Evolutionary conservation across 2,113 vertebrate species (phyloP).

Genomic region (Phasianus colchicus): DNA sequence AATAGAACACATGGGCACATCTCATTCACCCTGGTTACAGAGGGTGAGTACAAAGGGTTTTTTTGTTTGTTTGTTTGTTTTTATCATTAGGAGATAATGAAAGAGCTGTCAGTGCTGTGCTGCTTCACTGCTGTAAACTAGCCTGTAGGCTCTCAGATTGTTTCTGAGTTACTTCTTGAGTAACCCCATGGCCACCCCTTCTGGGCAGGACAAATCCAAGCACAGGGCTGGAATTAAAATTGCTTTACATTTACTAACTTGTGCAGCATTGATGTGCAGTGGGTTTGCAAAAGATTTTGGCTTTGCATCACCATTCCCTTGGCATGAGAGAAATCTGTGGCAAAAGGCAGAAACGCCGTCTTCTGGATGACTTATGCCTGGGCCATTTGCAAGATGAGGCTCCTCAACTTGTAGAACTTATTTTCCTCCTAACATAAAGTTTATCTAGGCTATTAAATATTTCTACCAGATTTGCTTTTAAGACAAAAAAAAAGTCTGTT

Average conservation of each 20-base stretch:
- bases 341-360: neutral
- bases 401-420: neutral
- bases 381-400: neutral
- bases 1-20: neutral
- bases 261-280: accelerated
- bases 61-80: too few species aligned
- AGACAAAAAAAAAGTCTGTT: neutral
- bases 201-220: accelerated
- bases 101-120: accelerated
- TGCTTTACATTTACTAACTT: neutral
- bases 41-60: neutral
- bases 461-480: neutral
- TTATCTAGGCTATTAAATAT: neutral
- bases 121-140: neutral
- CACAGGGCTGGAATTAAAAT: neutral
- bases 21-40: accelerated
- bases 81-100: accelerated
- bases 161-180: accelerated
- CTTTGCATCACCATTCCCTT: neutral
- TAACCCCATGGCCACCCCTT: accelerated
- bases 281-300: neutral
- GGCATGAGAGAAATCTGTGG: neutral
- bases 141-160: neutral
- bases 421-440: neutral
- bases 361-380: neutral